A percentile compares a stretch with the other conserved stretches of the same genome.
Evolutionary conservation across 2,113 vertebrate species (phyloP).

Genomic region (Noctilio leporinus): DNA sequence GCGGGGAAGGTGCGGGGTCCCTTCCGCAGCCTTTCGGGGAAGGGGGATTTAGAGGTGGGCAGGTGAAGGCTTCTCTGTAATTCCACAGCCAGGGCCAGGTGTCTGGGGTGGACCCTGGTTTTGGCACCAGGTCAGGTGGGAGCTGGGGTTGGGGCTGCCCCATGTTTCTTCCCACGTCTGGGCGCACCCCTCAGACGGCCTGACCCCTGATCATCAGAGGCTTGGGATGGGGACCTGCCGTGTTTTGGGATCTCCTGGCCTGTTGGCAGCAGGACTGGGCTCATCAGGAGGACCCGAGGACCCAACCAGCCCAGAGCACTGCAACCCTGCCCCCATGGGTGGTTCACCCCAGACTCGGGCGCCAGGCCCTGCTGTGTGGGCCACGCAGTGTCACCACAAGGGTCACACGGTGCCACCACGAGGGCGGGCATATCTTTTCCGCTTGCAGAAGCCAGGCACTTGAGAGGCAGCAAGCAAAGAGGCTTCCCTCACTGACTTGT

Average conservation of each 20-base stretch:
- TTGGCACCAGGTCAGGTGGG: not conserved
- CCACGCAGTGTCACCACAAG: rapidly evolving
- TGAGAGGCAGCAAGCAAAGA: rapidly evolving
- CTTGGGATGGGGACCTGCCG: not conserved
- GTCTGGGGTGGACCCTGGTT: not conserved
- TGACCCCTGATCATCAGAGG: not conserved
- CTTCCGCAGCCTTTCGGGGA: rapidly evolving
- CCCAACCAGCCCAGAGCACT: rapidly evolving
- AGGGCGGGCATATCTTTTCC: rapidly evolving
- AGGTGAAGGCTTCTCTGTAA: not conserved
- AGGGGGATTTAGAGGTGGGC: not conserved
- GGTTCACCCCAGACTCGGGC: rapidly evolving
- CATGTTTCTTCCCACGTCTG: rapidly evolving
- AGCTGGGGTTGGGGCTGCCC: not conserved
- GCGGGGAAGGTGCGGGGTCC: rapidly evolving
- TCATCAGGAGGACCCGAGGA: not conserved
- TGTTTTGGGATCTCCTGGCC: not conserved
- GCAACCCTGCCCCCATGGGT: rapidly evolving
- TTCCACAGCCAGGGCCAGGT: rapidly evolving
- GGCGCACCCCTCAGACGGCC: not conserved
- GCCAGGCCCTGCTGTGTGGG: not conserved
- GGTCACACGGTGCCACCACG: rapidly evolving
- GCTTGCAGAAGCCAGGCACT: not conserved
- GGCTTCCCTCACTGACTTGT: too few relatives aligned
- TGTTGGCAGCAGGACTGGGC: not conserved